A percentile compares a stretch with the other conserved stretches of the same genome.
These are phyloP conservation scores for Talpa occidentalis DNA, from an alignment of 2,113 vertebrate species.

Conservation along the genomic window DNA sequence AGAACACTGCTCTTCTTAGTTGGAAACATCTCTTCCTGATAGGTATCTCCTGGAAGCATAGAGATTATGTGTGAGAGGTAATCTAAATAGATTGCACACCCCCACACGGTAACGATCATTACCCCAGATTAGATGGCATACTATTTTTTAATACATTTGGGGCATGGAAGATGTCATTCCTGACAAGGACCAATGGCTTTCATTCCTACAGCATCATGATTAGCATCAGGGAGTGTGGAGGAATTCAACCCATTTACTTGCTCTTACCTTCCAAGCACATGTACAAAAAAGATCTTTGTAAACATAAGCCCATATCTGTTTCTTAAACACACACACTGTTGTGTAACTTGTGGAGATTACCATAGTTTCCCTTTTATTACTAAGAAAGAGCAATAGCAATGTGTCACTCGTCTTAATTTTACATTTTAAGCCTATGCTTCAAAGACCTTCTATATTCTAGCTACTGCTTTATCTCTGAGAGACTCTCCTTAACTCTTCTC, in stretches of 20 bases:
- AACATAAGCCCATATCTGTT: neutral
- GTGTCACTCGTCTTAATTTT: neutral
- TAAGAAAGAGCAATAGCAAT: neutral
- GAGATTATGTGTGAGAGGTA: neutral
- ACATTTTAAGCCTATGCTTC: neutral
- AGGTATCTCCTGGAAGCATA: slow-evolving; percentile 78
- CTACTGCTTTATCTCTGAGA: neutral
- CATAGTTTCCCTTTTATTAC: neutral
- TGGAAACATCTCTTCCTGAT: slow-evolving; percentile 78
- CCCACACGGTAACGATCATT: neutral
- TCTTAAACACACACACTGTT: neutral
- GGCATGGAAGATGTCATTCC: neutral
- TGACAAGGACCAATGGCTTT: neutral
- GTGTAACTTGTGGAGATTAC: neutral
- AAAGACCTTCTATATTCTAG: neutral
- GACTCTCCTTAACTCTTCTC: neutral
- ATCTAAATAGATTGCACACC: neutral
- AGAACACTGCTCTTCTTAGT: slow-evolving; percentile 84
- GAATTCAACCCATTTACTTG: neutral
- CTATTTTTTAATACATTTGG: neutral
- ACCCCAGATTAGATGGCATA: neutral
- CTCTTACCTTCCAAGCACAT: neutral
- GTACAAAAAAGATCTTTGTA: neutral
- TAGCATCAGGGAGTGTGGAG: neutral
- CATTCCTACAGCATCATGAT: neutral